Conservation (phyloP, 2,113 vertebrate genomes). For the Scopus umbretta region DNA sequence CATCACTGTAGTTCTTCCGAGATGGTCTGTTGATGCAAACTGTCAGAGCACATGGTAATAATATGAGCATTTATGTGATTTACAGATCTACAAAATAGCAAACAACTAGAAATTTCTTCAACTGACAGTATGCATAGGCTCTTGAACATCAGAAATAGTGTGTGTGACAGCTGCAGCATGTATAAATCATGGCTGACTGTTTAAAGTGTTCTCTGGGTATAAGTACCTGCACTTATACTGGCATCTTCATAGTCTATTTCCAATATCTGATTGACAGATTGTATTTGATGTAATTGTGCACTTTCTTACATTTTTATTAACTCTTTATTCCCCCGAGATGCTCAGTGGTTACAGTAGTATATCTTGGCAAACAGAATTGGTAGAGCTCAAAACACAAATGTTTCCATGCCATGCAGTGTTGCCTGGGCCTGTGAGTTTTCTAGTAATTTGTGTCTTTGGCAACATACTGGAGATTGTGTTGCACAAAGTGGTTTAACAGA, state of each 20-base stretch:
- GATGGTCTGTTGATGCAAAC: constrained; percentile 63
- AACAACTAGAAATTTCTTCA: constrained; percentile 60
- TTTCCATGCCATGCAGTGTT: not conserved
- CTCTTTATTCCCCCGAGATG: not conserved
- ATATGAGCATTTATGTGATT: constrained; percentile 63
- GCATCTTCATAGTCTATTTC: constrained; percentile 35
- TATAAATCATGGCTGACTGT: constrained; percentile 22
- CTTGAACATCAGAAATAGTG: constrained; percentile 11
- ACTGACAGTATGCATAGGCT: constrained; percentile 3
- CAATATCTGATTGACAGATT: constrained; percentile 27
- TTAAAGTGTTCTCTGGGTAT: constrained; percentile 28
- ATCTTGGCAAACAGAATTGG: not conserved
- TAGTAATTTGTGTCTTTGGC: not conserved
- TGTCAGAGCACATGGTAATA: constrained; percentile 53
- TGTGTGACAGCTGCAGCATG: not conserved
- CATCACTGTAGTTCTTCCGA: constrained; percentile 39
- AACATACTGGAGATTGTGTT: not conserved
- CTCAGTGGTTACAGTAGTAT: not conserved
- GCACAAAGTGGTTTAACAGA: not conserved
- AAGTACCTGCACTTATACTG: constrained; percentile 28
- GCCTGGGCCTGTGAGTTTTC: not conserved
- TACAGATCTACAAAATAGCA: constrained; percentile 59
- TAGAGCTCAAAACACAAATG: not conserved
- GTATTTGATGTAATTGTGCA: not conserved
- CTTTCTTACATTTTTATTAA: constrained; percentile 26